Percentiles rank a stretch among this genome's conserved stretches.
phyloP scores from a whole-genome alignment of 2,797 vertebrate species.

The Sebastes diploproa region DNA sequence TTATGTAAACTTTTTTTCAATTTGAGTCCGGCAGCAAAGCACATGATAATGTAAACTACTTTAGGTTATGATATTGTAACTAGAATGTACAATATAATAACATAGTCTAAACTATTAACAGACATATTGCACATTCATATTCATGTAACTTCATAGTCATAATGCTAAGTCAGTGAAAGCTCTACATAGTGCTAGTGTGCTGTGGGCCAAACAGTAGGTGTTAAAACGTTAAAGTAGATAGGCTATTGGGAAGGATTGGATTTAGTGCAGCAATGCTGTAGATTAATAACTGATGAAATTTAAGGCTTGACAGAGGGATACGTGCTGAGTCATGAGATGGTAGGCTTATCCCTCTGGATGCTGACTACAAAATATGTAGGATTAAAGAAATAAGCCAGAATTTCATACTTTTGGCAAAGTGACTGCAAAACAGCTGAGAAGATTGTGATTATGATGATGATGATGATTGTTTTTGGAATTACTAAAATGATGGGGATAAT shows the following conservation, averaged over 20 bases:
- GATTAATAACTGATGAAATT: slow-evolving; percentile 32
- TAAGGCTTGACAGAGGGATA: slow-evolving; percentile 5
- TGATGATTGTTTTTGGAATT: background rate
- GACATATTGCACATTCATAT: background rate
- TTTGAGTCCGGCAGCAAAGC: background rate
- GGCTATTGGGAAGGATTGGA: slow-evolving; percentile 2
- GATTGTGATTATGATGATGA: background rate
- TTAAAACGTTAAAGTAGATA: background rate
- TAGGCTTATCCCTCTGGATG: slow-evolving; percentile 18
- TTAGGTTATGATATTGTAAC: background rate
- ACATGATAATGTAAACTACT: background rate
- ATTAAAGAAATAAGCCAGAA: slow-evolving; percentile 6
- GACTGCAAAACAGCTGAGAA: background rate
- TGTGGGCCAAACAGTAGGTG: background rate
- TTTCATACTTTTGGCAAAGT: background rate
- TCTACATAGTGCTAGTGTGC: background rate
- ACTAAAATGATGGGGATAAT: background rate
- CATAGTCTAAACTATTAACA: background rate
- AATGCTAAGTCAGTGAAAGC: background rate
- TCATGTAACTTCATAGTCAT: background rate
- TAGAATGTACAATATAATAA: background rate
- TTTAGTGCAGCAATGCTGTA: slow-evolving; percentile 16
- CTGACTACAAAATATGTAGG: slow-evolving; percentile 19
- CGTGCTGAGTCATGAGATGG: slow-evolving; percentile 1
- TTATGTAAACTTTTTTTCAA: background rate